These are phyloP conservation scores for Oxygymnocypris stewartii DNA, from an alignment of 2,113 vertebrate genomes.

Conservation along the genomic window DNA sequence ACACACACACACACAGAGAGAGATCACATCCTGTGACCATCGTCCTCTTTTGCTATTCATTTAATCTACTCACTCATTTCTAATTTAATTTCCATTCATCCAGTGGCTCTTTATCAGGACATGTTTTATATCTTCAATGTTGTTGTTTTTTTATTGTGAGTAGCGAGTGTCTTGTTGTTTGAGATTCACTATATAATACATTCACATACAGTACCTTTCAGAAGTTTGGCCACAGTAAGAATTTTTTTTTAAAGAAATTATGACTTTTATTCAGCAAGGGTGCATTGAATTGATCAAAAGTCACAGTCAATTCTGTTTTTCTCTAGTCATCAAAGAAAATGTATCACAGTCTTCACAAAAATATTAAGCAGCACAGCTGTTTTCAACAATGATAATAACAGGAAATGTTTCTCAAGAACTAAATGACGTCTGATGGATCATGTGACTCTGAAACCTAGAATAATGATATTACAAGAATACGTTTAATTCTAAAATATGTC, in stretches of 20 bases:
- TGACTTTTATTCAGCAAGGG: neutral
- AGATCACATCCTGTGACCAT: neutral
- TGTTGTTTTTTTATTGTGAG: neutral
- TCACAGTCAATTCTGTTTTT: neutral
- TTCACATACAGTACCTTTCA: neutral
- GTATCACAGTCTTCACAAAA: too few relatives aligned
- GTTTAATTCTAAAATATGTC: too few relatives aligned
- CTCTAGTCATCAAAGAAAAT: neutral
- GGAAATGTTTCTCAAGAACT: neutral
- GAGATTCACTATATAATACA: neutral
- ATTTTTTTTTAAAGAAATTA: neutral
- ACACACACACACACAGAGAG: neutral
- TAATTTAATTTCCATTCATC: slow-evolving; percentile 5
- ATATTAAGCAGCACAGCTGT: neutral
- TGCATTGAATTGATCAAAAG: neutral
- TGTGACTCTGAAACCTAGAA: neutral
- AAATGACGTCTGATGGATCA: neutral
- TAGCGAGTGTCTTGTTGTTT: neutral
- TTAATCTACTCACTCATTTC: neutral
- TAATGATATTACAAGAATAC: neutral
- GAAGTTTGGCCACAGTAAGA: neutral
- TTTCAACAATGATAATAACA: neutral
- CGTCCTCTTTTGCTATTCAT: neutral
- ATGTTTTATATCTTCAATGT: neutral
- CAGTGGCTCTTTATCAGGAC: neutral